Percentiles rank a stretch among this genome's conserved stretches.
Evolutionary conservation across 2,797 vertebrate species (phyloP).

Genomic region (Cephalopachus bancanus): DNA sequence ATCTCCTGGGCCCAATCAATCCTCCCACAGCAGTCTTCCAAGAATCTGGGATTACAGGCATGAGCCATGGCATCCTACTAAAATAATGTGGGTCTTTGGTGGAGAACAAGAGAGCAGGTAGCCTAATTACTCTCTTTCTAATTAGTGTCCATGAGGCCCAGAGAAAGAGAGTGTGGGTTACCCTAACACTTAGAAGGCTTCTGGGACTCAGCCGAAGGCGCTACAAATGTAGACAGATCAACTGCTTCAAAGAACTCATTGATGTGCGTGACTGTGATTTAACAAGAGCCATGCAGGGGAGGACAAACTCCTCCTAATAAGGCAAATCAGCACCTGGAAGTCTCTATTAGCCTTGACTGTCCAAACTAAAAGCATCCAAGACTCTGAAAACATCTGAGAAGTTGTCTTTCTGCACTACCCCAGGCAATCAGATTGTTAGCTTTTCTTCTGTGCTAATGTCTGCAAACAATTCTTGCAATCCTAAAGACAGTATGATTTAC

Average conservation of each 20-base stretch:
- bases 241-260: not conserved
- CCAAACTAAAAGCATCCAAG: not conserved
- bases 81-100: not conserved
- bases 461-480: not conserved
- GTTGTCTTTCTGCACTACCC: not conserved
- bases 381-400: not conserved
- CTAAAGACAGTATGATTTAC: not conserved
- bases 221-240: not conserved
- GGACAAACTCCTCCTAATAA: not conserved
- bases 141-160: not conserved
- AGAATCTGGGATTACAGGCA: too few relatives aligned
- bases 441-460: not conserved
- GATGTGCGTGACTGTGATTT: not conserved
- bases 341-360: not conserved
- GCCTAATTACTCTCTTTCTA: not conserved
- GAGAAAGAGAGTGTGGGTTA: not conserved
- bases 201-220: not conserved
- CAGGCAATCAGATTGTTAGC: not conserved
- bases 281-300: not conserved
- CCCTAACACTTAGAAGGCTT: not conserved
- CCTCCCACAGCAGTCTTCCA: too few relatives aligned
- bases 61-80: too few relatives aligned
- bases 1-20: too few relatives aligned
- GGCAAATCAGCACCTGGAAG: not conserved
- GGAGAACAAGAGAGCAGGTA: not conserved